Evolutionary conservation across 2,888 invertebrate genomes (phyloP).

Genomic region (Macroteleia sp.): DNA sequence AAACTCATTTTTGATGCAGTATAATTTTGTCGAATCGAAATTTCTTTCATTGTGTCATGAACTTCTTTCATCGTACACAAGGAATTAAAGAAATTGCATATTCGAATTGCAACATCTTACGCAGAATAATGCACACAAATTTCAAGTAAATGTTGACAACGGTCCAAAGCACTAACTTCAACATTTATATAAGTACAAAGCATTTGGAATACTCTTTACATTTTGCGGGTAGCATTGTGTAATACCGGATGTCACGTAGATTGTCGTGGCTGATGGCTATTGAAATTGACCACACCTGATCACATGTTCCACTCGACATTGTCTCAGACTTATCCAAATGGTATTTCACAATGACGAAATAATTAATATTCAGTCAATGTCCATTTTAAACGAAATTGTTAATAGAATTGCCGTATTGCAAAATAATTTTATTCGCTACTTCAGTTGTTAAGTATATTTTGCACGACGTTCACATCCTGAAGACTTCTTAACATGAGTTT

Average conservation of each 20-base stretch:
- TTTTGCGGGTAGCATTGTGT: conserved; percentile 11
- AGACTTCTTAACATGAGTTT: too few relatives aligned
- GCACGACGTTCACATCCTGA: too few relatives aligned
- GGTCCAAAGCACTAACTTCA: background rate
- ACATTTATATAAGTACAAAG: conserved; percentile 14
- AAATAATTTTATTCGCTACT: too few relatives aligned
- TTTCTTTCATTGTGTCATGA: too few relatives aligned
- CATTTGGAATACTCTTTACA: background rate
- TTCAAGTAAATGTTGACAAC: background rate
- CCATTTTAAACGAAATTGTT: too few relatives aligned
- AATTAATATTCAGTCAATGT: conserved; percentile 23
- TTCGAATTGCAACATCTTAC: too few relatives aligned
- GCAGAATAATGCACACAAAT: conserved; percentile 1
- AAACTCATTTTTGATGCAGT: too few relatives aligned
- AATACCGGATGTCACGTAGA: conserved; percentile 66
- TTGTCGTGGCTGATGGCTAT: conserved; percentile 42
- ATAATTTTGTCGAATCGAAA: too few relatives aligned
- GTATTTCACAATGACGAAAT: conserved; percentile 15
- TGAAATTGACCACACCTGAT: conserved; percentile 49
- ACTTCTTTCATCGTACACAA: too few relatives aligned
- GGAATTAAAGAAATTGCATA: too few relatives aligned
- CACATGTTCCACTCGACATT: conserved; percentile 41
- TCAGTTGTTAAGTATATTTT: too few relatives aligned
- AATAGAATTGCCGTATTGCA: too few relatives aligned
- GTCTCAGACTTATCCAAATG: conserved; percentile 18